phyloP scores from a whole-genome alignment of 2,888 invertebrate genomes.

The Sericinus montela region DNA sequence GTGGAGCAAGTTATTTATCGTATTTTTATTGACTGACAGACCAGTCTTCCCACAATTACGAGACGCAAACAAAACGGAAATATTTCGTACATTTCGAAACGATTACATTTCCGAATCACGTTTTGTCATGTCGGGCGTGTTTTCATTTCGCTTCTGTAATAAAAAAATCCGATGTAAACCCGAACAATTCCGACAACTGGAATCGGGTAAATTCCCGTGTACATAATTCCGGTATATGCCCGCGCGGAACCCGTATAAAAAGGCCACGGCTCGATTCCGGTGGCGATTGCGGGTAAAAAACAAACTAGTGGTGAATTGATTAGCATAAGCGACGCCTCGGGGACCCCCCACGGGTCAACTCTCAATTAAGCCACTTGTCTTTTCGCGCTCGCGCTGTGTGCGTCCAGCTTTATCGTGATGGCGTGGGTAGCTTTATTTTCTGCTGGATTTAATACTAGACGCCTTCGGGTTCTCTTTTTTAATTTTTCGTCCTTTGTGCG shows the following conservation, averaged over 20 bases:
- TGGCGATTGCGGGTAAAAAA: conserved; percentile 67
- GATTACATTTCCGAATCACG: conserved; percentile 13
- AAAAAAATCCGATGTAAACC: conserved; percentile 3
- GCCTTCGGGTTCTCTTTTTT: conserved; percentile 21
- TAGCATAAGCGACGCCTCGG: conserved; percentile 70
- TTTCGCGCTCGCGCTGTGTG: conserved; percentile 63
- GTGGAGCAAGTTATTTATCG: no score
- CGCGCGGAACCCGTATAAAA: conserved; percentile 46
- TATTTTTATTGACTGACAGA: background rate
- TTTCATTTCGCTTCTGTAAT: conserved; percentile 1
- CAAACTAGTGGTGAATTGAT: conserved; percentile 70
- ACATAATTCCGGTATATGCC: conserved; percentile 1
- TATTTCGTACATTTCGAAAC: conserved; percentile 1
- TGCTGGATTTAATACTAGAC: conserved; percentile 51
- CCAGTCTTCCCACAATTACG: background rate
- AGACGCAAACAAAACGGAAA: background rate
- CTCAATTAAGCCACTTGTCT: conserved; percentile 78
- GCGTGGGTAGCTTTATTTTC: conserved; percentile 57
- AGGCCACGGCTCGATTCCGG: conserved; percentile 45
- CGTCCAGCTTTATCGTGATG: conserved; percentile 62
- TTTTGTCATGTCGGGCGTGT: background rate
- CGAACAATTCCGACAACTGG: conserved; percentile 30
- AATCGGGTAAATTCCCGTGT: conserved; percentile 25
- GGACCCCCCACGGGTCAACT: conserved; percentile 67
- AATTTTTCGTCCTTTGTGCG: background rate